Percentiles rank a stretch among this genome's conserved stretches.
These are phyloP conservation scores for Geopemphigus sp. DNA, from an alignment of 1,140 invertebrate genomes.

Conservation along the genomic window DNA sequence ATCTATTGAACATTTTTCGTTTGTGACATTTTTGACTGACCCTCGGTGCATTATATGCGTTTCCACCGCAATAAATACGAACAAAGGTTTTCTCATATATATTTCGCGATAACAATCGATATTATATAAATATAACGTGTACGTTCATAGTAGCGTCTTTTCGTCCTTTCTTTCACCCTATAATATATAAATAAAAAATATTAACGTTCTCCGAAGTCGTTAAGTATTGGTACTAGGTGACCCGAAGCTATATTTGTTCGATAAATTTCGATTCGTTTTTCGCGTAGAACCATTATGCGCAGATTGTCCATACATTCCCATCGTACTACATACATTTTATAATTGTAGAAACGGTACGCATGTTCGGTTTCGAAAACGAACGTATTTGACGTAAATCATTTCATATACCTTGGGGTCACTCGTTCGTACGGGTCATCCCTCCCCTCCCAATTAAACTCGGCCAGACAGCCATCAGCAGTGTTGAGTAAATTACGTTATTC, in stretches of 20 bases:
- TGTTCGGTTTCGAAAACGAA: too few relatives aligned
- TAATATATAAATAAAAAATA: too few relatives aligned
- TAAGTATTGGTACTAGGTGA: neutral
- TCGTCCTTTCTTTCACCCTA: neutral
- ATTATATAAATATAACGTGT: neutral
- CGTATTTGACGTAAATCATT: too few relatives aligned
- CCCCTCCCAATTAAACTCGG: too few relatives aligned
- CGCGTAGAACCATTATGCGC: too few relatives aligned
- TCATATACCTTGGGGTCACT: too few relatives aligned
- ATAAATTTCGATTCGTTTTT: neutral
- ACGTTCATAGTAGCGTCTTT: neutral
- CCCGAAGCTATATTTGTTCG: conserved; percentile 4
- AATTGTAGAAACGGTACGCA: too few relatives aligned
- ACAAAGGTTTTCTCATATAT: conserved; percentile 18
- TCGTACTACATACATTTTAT: too few relatives aligned
- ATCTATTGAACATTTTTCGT: neutral
- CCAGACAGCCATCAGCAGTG: too few relatives aligned
- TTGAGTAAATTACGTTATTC: too few relatives aligned
- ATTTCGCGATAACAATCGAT: neutral
- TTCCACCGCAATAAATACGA: neutral
- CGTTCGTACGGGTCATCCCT: too few relatives aligned
- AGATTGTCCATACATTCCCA: too few relatives aligned
- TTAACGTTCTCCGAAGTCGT: neutral
- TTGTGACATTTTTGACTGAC: conserved; percentile 2
- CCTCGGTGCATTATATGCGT: neutral